phyloP scores from a whole-genome alignment of 2,113 vertebrate genomes.

The Tachuris rubrigastra region DNA sequence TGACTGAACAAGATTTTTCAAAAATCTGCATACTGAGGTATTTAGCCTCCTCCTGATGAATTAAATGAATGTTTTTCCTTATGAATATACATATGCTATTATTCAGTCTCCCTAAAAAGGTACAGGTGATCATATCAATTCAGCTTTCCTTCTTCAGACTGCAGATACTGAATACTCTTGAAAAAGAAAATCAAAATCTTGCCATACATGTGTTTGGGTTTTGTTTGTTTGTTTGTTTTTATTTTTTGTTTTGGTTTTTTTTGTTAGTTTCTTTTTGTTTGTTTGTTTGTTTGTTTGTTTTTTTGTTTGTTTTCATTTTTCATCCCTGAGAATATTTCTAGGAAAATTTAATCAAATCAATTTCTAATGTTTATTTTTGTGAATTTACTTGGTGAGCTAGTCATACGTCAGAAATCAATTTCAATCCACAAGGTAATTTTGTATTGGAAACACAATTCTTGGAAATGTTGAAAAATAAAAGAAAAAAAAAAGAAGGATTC shows the following conservation, averaged over 20 bases:
- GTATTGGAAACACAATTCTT: background rate
- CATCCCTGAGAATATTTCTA: background rate
- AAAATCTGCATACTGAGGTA: background rate
- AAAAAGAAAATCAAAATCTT: background rate
- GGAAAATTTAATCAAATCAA: background rate
- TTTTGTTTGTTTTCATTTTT: background rate
- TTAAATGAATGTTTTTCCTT: conserved; percentile 12
- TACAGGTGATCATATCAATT: background rate
- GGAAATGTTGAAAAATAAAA: background rate
- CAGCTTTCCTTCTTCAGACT: background rate
- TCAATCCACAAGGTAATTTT: background rate
- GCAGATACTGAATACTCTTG: background rate
- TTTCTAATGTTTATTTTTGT: background rate
- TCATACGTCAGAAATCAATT: background rate
- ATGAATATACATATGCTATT: conserved; percentile 21
- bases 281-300: background rate
- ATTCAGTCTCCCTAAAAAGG: background rate
- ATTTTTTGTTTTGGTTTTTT: no score
- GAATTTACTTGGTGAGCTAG: background rate
- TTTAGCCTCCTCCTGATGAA: conserved; percentile 25
- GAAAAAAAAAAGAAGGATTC: background rate
- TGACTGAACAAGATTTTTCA: background rate
- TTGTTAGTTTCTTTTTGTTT: no score
- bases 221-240: background rate
- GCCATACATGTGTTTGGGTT: no score